These are phyloP conservation scores for Hippocampus barbouri DNA, from an alignment of 2,113 vertebrate genomes.

Conservation along the genomic window DNA sequence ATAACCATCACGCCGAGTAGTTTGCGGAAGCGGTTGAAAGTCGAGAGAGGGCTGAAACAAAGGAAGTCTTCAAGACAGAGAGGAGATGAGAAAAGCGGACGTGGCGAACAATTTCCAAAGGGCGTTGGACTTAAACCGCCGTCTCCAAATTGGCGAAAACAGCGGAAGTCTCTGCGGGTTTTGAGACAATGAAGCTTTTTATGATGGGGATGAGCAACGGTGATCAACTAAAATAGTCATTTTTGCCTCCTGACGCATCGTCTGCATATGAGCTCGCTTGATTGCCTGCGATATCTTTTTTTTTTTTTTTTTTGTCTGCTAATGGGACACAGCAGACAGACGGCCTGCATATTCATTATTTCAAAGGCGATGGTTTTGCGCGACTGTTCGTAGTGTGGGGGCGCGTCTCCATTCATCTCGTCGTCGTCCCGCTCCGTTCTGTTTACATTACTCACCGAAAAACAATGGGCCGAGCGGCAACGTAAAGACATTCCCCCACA, in stretches of 20 bases:
- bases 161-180: conserved; percentile 39
- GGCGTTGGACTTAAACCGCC: conserved; percentile 39
- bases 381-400: background rate
- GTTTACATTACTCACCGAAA: conserved; percentile 53
- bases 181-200: conserved; percentile 45
- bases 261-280: conserved; percentile 26
- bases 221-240: conserved; percentile 48
- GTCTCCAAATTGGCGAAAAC: conserved; percentile 54
- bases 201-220: conserved; percentile 27
- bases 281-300: conserved; percentile 32
- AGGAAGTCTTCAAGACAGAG: conserved; percentile 37
- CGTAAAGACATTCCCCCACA: conserved; percentile 41
- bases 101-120: conserved; percentile 43
- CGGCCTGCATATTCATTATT: conserved; percentile 26
- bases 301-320: conserved; percentile 11
- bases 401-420: conserved; percentile 29
- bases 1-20: conserved; percentile 63
- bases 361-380: conserved; percentile 4
- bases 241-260: conserved; percentile 39
- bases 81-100: conserved; percentile 24
- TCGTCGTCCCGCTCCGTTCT: conserved; percentile 30
- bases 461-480: conserved; percentile 53
- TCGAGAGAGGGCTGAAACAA: conserved; percentile 33
- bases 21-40: conserved; percentile 44
- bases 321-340: conserved; percentile 16